Percentiles rank a stretch among this genome's conserved stretches.
Conservation (phyloP, 2,113 vertebrate species). For the Cricetomys ansorgei region DNA sequence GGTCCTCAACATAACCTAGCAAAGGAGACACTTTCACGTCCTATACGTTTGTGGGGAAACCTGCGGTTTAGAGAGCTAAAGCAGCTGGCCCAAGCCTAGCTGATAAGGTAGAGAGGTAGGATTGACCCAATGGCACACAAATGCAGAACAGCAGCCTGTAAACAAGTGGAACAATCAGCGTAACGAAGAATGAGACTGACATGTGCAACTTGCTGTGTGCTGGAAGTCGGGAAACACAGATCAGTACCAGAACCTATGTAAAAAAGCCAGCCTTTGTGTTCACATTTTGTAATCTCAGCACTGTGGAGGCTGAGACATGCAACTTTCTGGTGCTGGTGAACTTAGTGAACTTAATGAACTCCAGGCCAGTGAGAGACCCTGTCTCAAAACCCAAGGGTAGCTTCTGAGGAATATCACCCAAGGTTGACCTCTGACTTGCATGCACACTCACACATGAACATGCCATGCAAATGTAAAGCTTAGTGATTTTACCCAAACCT, state of each 20-base stretch:
- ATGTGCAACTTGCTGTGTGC: fast-evolving
- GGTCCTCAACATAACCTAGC: not conserved
- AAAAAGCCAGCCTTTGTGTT: not conserved
- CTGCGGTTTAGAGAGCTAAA: not conserved
- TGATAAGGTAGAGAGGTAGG: not conserved
- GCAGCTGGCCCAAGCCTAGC: not conserved
- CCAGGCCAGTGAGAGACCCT: not conserved
- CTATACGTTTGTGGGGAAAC: not conserved
- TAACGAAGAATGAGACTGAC: not conserved
- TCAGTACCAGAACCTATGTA: not conserved
- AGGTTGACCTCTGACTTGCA: not conserved
- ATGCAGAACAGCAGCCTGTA: not conserved
- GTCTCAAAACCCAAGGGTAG: not conserved
- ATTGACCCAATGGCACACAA: not conserved
- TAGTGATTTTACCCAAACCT: not conserved
- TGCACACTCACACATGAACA: not conserved
- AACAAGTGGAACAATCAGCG: not conserved
- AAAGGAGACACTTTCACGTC: not conserved
- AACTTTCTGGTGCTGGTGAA: not conserved
- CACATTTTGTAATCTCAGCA: not conserved
- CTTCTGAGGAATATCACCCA: not conserved
- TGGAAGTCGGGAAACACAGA: not conserved
- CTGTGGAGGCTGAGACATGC: not conserved
- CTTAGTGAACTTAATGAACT: not conserved
- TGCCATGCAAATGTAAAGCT: not conserved